Percentiles rank a stretch among this genome's conserved stretches.
phyloP scores from a whole-genome alignment of 2,797 vertebrate genomes.

The Helarctos malayanus region DNA sequence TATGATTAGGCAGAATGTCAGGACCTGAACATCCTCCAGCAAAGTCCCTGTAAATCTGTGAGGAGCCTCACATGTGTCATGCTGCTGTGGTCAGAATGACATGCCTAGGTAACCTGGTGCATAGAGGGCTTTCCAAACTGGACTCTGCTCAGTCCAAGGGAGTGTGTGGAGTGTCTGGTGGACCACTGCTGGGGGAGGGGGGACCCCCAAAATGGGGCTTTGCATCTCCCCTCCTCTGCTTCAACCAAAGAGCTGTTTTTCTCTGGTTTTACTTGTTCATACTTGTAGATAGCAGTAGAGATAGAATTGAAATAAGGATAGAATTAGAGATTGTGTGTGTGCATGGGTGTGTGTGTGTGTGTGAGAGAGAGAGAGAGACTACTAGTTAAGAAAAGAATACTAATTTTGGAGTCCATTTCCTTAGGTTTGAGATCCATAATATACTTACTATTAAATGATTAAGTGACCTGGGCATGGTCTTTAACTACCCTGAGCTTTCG shows the following conservation, averaged over 20 bases:
- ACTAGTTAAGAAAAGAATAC: background rate
- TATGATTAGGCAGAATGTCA: background rate
- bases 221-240: background rate
- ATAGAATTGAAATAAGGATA: background rate
- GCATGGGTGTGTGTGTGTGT: background rate
- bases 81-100: background rate
- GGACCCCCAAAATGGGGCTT: background rate
- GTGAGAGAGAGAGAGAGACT: background rate
- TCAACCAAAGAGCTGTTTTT: background rate
- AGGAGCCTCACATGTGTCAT: background rate
- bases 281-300: background rate
- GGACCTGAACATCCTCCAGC: background rate
- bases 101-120: background rate
- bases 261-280: background rate
- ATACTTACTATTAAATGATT: background rate
- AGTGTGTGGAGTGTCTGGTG: background rate
- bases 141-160: background rate
- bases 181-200: background rate
- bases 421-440: background rate
- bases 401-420: conserved; percentile 11
- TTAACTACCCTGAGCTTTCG: background rate
- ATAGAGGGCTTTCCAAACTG: background rate
- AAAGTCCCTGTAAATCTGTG: background rate
- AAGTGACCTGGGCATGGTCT: background rate
- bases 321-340: background rate